These are phyloP conservation scores for Achlya flavicornis DNA, from an alignment of 2,888 invertebrate genomes.

Conservation along the genomic window DNA sequence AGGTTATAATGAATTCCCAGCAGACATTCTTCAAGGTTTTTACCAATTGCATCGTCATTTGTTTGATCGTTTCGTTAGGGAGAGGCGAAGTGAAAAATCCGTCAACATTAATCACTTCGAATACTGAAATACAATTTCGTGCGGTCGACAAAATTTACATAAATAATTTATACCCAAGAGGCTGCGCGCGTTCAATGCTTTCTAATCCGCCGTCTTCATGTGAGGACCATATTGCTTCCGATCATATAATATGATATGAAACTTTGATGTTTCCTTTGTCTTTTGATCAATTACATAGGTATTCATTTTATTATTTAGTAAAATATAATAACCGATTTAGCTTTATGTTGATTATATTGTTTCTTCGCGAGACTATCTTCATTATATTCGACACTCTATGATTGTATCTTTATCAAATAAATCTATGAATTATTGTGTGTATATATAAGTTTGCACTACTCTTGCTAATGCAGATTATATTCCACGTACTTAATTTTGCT, in stretches of 20 bases:
- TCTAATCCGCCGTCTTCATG: constrained; percentile 58
- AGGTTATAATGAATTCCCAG: constrained; percentile 72
- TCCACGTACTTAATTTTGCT: constrained; percentile 13
- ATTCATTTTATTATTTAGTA: constrained; percentile 19
- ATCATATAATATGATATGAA: constrained; percentile 39
- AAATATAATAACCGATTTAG: not conserved
- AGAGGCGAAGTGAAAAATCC: constrained; percentile 76
- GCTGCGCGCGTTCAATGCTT: constrained; percentile 48
- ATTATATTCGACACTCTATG: no score
- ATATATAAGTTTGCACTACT: not conserved
- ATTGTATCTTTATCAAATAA: no score
- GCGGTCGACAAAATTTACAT: constrained; percentile 79
- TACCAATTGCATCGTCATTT: constrained; percentile 73
- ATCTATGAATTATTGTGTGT: not conserved
- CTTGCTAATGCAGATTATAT: constrained; percentile 17
- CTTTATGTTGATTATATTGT: no score
- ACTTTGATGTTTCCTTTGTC: constrained; percentile 33
- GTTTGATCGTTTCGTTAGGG: constrained; percentile 72
- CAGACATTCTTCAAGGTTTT: constrained; percentile 61
- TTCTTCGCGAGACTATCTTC: no score
- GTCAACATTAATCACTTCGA: constrained; percentile 78
- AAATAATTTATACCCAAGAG: constrained; percentile 80
- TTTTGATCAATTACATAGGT: constrained; percentile 19
- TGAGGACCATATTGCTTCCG: constrained; percentile 46
- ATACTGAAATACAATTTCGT: constrained; percentile 77